These are phyloP conservation scores for Hipposideros armiger DNA, from an alignment of 2,113 vertebrate species.

Conservation along the genomic window DNA sequence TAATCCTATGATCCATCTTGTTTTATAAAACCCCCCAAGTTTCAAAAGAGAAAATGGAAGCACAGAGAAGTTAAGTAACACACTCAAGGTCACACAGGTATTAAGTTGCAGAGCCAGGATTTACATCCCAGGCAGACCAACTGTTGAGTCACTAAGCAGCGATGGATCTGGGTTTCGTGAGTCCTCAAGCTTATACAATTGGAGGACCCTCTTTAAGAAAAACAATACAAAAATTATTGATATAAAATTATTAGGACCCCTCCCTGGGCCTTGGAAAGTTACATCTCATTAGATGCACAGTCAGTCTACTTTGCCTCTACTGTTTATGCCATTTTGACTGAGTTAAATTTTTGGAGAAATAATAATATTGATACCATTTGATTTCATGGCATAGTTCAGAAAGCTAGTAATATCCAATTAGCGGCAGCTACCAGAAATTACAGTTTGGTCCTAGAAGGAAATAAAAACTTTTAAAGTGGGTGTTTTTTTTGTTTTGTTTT, in stretches of 20 bases:
- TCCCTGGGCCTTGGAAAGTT: background rate
- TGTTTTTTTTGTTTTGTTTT: background rate
- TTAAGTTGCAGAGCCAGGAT: background rate
- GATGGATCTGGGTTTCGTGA: background rate
- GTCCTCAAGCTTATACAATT: background rate
- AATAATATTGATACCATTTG: background rate
- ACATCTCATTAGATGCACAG: background rate
- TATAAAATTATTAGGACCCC: background rate
- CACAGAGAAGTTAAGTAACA: background rate
- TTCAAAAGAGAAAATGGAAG: constrained; percentile 32
- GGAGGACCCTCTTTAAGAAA: background rate
- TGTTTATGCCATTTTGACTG: background rate
- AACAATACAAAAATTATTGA: background rate
- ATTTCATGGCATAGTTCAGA: constrained; percentile 9
- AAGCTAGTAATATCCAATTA: background rate
- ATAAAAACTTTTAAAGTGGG: background rate
- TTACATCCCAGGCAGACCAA: background rate
- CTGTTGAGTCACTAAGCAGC: background rate
- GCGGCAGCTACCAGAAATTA: background rate
- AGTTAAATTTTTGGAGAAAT: constrained; percentile 36
- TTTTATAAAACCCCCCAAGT: background rate
- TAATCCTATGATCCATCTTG: background rate
- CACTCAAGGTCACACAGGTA: background rate
- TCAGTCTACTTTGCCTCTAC: background rate
- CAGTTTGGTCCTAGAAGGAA: background rate